These are phyloP conservation scores for Pachypeltis micranthus DNA, from an alignment of 1,140 invertebrate genomes.

Conservation along the genomic window DNA sequence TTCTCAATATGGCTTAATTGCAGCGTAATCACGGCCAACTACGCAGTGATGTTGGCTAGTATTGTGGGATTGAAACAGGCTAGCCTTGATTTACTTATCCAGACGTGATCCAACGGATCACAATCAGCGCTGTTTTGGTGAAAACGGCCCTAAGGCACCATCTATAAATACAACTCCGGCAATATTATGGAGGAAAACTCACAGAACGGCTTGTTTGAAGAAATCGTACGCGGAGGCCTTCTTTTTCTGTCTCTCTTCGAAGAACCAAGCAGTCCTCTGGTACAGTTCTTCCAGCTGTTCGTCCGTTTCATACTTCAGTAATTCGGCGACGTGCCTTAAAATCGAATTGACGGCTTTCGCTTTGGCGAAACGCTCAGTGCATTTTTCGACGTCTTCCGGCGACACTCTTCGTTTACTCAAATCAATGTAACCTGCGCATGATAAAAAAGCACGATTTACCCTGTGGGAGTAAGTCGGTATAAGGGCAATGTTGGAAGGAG, in stretches of 20 bases:
- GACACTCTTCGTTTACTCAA: conserved; percentile 97
- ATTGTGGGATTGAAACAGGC: too few relatives aligned
- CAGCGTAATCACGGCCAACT: too few relatives aligned
- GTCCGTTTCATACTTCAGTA: conserved; percentile 80
- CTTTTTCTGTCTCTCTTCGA: conserved; percentile 96
- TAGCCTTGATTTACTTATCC: too few relatives aligned
- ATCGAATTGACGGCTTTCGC: conserved; percentile 99
- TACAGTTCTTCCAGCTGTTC: conserved; percentile 92
- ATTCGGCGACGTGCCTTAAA: conserved; percentile 89
- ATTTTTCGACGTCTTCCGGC: conserved; percentile 93
- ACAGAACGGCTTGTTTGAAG: conserved; percentile 96
- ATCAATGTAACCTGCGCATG: conserved; percentile 87
- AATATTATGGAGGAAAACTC: conserved; percentile 45
- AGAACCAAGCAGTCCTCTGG: conserved; percentile 96
- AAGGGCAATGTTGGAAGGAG: not conserved
- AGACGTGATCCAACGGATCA: too few relatives aligned
- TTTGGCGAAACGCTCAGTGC: conserved; percentile 96
- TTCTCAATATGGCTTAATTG: too few relatives aligned
- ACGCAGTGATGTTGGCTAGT: too few relatives aligned
- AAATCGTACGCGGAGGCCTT: conserved; percentile 92
- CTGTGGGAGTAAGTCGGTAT: not conserved
- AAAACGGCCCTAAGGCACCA: too few relatives aligned
- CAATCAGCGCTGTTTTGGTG: too few relatives aligned
- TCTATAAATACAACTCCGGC: too few relatives aligned
- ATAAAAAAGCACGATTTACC: not conserved